Percentiles rank a stretch among this genome's conserved stretches.
Evolutionary conservation across 1,140 invertebrate species (phyloP).

Genomic region (Ceratoteleas bidentatus): DNA sequence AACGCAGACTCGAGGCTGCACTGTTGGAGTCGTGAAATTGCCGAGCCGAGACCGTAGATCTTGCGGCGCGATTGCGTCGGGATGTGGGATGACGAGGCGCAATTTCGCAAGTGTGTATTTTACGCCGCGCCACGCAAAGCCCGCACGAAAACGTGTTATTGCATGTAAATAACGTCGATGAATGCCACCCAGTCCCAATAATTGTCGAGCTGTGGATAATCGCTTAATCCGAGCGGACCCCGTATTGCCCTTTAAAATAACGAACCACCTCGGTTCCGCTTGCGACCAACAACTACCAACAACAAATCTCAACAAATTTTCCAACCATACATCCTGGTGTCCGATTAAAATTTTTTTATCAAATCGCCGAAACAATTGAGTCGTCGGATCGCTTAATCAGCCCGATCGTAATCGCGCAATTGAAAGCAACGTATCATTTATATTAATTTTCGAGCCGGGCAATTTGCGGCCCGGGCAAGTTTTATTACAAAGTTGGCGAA

Average conservation of each 20-base stretch:
- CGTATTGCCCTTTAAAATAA: constrained; percentile 38
- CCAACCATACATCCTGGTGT: too few relatives aligned
- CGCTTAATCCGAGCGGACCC: constrained; percentile 49
- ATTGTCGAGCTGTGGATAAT: constrained; percentile 58
- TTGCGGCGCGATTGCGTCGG: too few relatives aligned
- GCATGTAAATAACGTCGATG: constrained; percentile 54
- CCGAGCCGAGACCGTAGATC: too few relatives aligned
- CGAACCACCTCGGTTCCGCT: too few relatives aligned
- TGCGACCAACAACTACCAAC: too few relatives aligned
- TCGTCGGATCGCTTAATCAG: too few relatives aligned
- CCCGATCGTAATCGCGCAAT: too few relatives aligned
- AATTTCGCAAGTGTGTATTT: constrained; percentile 52
- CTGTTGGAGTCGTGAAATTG: too few relatives aligned
- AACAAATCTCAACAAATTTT: too few relatives aligned
- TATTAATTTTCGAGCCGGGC: constrained; percentile 33
- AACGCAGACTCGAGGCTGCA: too few relatives aligned
- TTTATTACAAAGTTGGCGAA: constrained; percentile 49
- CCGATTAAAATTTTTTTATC: too few relatives aligned
- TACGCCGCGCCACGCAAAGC: constrained; percentile 25
- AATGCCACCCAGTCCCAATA: constrained; percentile 39
- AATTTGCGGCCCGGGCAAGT: constrained; percentile 35
- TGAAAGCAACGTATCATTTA: constrained; percentile 49
- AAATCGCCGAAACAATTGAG: too few relatives aligned
- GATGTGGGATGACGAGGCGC: constrained; percentile 17
- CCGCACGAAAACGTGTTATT: constrained; percentile 46